A percentile compares a stretch with the other conserved stretches of the same genome.
Evolutionary conservation across 30 jellyfish, hydroid and myxozoan genomes (phyloP).

Genomic region (Aurelia coerulea): DNA sequence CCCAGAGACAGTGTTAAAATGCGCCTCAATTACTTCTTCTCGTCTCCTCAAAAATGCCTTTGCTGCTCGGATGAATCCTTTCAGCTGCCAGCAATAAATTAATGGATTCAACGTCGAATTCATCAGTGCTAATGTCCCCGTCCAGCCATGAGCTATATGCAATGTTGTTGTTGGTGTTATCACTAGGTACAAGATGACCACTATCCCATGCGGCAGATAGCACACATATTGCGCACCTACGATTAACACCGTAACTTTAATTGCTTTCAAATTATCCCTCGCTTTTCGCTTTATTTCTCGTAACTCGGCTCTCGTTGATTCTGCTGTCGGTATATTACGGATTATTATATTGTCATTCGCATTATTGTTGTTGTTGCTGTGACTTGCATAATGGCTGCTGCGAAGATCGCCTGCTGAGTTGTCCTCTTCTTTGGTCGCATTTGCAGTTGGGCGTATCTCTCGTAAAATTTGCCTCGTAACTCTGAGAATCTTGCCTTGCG

Average conservation of each 20-base stretch:
- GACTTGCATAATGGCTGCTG: not conserved
- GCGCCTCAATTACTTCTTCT: not conserved
- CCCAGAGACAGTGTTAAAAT: too few species aligned
- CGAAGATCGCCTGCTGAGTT: conserved; percentile 6
- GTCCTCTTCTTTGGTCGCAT: not conserved
- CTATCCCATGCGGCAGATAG: conserved; percentile 62
- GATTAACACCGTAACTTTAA: conserved; percentile 64
- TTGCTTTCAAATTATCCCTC: conserved; percentile 46
- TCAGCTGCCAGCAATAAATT: conserved; percentile 73
- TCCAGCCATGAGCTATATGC: conserved; percentile 78
- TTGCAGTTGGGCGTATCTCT: conserved; percentile 47
- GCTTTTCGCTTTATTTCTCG: conserved; percentile 53
- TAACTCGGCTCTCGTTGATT: conserved; percentile 43
- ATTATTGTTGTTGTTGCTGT: not conserved
- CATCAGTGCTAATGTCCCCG: conserved; percentile 62
- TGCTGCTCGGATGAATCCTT: conserved; percentile 68
- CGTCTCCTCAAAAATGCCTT: conserved; percentile 4
- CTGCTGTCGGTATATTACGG: conserved; percentile 41
- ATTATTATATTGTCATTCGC: not conserved
- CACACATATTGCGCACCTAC: conserved; percentile 65
- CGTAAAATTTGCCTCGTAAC: conserved; percentile 63
- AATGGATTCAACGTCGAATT: conserved; percentile 60
- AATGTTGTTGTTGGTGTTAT: conserved; percentile 59
- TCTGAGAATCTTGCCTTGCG: conserved; percentile 62
- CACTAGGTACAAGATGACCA: conserved; percentile 47